Evolutionary conservation across 2,113 vertebrate species (phyloP).

Genomic region (Perognathus longimembris): DNA sequence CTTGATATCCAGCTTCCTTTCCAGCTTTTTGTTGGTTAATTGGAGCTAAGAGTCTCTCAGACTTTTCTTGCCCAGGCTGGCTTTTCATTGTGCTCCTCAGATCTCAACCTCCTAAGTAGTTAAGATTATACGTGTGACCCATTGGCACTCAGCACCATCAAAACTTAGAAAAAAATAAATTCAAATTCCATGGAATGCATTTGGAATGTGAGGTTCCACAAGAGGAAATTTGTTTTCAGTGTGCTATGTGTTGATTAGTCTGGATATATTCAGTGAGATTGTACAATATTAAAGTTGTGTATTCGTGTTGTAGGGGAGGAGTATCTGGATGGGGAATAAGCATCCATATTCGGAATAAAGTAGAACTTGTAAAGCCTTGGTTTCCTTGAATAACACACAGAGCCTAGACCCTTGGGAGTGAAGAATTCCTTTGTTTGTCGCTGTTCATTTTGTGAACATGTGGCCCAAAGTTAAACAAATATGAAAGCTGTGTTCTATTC

Average conservation of each 20-base stretch:
- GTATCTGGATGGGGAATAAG: neutral
- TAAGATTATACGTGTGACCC: no score
- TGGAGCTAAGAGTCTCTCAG: no score
- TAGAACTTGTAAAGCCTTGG: neutral
- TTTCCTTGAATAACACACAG: neutral
- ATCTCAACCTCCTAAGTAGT: no score
- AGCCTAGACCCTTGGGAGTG: neutral
- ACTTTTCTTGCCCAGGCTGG: no score
- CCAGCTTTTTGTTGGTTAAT: no score
- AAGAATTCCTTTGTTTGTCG: constrained; percentile 32
- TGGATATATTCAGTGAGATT: neutral
- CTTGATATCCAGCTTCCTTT: no score
- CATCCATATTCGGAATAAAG: neutral
- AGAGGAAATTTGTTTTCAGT: constrained; percentile 41
- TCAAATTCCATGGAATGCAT: neutral
- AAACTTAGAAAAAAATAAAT: neutral
- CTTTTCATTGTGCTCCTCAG: no score
- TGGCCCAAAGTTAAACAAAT: neutral
- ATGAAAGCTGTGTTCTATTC: neutral
- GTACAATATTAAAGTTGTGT: neutral
- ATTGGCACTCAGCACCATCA: no score
- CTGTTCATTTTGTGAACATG: constrained; percentile 44
- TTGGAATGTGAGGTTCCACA: constrained; percentile 5
- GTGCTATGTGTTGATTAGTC: constrained; percentile 1
- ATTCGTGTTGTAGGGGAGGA: neutral